A percentile compares a stretch with the other conserved stretches of the same genome.
Conservation (phyloP, 2,113 vertebrate genomes). For the Aptenodytes forsteri region DNA sequence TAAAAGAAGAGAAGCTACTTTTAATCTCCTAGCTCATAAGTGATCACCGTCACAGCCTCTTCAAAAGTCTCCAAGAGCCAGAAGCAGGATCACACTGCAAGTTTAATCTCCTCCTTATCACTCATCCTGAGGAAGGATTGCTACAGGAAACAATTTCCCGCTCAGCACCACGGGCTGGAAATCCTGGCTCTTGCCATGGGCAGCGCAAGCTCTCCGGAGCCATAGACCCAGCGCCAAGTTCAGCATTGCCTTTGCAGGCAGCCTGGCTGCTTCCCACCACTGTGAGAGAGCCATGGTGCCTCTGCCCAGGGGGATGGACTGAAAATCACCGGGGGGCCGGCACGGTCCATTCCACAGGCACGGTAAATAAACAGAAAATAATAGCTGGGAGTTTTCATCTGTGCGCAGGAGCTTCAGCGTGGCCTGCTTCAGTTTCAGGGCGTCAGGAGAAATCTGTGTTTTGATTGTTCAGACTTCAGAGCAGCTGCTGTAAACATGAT, state of each 20-base stretch:
- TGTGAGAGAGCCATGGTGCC: neutral
- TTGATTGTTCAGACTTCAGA: constrained; percentile 3
- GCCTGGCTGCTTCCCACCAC: neutral
- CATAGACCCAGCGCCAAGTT: neutral
- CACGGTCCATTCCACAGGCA: neutral
- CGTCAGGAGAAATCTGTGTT: neutral
- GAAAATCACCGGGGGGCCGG: neutral
- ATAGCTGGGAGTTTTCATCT: neutral
- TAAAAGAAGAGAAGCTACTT: neutral
- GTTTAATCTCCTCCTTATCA: neutral
- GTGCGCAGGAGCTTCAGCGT: neutral
- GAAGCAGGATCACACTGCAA: neutral
- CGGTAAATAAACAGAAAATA: neutral
- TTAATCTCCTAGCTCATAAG: neutral
- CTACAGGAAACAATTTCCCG: neutral
- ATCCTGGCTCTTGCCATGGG: neutral
- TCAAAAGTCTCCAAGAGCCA: neutral
- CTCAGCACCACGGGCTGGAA: neutral
- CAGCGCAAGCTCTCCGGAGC: fast-evolving
- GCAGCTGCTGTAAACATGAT: constrained; percentile 22
- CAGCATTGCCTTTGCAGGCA: neutral
- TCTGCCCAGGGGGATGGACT: neutral
- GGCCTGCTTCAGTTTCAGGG: neutral
- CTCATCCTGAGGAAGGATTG: neutral
- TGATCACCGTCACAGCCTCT: neutral